A percentile compares a stretch with the other conserved stretches of the same genome.
These are phyloP conservation scores for Aselliscus stoliczkanus DNA, from an alignment of 2,797 vertebrate species.

Conservation along the genomic window DNA sequence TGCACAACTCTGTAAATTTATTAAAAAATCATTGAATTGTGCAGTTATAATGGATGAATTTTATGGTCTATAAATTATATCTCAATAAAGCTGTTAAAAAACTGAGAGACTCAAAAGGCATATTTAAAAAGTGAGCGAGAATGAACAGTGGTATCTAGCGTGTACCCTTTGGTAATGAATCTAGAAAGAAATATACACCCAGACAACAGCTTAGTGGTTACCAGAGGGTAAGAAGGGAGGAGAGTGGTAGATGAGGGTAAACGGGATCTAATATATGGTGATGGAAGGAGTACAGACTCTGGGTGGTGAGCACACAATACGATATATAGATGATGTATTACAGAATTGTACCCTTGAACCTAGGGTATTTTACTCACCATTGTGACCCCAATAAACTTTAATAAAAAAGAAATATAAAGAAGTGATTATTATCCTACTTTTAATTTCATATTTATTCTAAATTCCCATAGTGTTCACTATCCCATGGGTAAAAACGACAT, in stretches of 20 bases:
- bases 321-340: too few species aligned
- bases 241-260: too few species aligned
- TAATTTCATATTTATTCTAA: background rate
- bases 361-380: too few species aligned
- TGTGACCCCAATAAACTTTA: too few species aligned
- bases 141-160: background rate
- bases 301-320: too few species aligned
- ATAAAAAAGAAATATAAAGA: background rate
- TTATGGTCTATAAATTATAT: constrained; percentile 16
- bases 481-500: background rate
- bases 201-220: too few species aligned
- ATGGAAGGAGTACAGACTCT: too few species aligned
- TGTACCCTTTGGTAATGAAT: background rate
- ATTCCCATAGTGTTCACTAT: background rate
- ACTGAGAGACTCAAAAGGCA: background rate
- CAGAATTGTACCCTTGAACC: too few species aligned
- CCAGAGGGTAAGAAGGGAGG: background rate
- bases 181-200: background rate
- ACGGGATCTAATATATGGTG: too few species aligned
- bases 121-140: background rate
- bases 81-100: background rate
- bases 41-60: background rate
- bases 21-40: background rate
- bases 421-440: background rate
- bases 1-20: background rate